Evolutionary conservation across 2,888 invertebrate species (phyloP).

Genomic region (Erannis defoliaria): DNA sequence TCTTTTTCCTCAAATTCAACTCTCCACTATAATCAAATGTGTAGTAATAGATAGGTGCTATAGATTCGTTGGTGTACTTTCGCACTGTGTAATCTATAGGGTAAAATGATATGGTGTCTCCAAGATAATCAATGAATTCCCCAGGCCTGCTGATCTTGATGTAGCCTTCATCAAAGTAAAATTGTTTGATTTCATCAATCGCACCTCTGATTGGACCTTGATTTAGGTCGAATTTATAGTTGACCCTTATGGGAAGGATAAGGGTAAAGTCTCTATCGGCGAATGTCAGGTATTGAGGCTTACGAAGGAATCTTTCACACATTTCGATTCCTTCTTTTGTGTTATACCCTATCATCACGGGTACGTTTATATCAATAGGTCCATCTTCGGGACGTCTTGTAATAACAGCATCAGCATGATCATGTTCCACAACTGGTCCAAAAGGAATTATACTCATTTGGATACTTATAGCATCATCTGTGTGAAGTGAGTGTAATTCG

Average conservation of each 20-base stretch:
- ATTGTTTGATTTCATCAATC: conserved; percentile 71
- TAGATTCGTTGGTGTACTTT: conserved; percentile 72
- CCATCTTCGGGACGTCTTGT: conserved; percentile 70
- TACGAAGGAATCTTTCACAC: conserved; percentile 61
- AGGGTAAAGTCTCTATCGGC: conserved; percentile 79
- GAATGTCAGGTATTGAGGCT: conserved; percentile 74
- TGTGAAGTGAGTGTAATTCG: conserved; percentile 65
- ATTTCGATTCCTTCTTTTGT: conserved; percentile 78
- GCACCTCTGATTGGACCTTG: conserved; percentile 64
- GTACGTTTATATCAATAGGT: conserved; percentile 67
- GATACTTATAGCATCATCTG: conserved; percentile 70
- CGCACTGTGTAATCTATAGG: conserved; percentile 75
- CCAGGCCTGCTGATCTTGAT: conserved; percentile 74
- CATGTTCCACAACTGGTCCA: conserved; percentile 74
- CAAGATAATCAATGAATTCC: conserved; percentile 75
- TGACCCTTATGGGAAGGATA: conserved; percentile 69
- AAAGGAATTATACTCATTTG: conserved; percentile 71
- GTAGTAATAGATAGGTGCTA: conserved; percentile 76
- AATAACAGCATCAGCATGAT: conserved; percentile 74
- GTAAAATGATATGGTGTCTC: conserved; percentile 73
- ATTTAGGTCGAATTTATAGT: conserved; percentile 69
- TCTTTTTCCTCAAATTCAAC: conserved; percentile 73
- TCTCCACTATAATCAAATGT: conserved; percentile 83
- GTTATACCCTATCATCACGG: conserved; percentile 83
- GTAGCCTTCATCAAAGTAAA: conserved; percentile 79